A percentile compares a stretch with the other conserved stretches of the same genome.
Evolutionary conservation across 2,888 invertebrate genomes (phyloP).

Genomic region (Crossocerus cetratus): DNA sequence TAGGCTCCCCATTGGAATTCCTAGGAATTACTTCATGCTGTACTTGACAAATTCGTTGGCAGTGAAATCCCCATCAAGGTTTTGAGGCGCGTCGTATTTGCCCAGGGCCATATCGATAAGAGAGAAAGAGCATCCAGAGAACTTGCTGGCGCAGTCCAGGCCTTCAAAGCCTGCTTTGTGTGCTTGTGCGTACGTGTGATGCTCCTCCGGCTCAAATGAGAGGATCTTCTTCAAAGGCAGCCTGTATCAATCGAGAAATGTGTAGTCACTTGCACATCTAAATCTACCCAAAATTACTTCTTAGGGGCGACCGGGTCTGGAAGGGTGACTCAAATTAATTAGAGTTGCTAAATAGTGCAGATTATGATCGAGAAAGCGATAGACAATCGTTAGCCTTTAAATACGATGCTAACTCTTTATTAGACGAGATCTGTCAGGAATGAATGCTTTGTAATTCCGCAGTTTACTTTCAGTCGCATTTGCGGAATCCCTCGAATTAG

Average conservation of each 20-base stretch:
- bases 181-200: conserved; percentile 83
- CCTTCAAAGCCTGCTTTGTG: conserved; percentile 78
- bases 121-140: conserved; percentile 84
- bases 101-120: conserved; percentile 85
- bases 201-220: conserved; percentile 82
- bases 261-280: background rate
- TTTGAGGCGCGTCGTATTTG: conserved; percentile 63
- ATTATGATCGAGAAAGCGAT: too few relatives aligned
- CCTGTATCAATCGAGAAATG: conserved; percentile 76
- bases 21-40: conserved; percentile 64
- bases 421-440: too few relatives aligned
- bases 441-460: too few relatives aligned
- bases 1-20: conserved; percentile 4
- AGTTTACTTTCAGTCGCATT: too few relatives aligned
- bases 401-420: too few relatives aligned
- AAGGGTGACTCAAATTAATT: background rate
- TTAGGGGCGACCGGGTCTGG: background rate
- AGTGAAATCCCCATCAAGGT: conserved; percentile 24
- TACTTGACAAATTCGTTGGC: conserved; percentile 56
- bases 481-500: too few relatives aligned
- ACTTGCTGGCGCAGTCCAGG: conserved; percentile 79
- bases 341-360: too few relatives aligned
- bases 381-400: too few relatives aligned
- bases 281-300: too few relatives aligned
- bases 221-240: conserved; percentile 83